phyloP scores from a whole-genome alignment of 2,113 vertebrate species.

The Apteryx mantelli region DNA sequence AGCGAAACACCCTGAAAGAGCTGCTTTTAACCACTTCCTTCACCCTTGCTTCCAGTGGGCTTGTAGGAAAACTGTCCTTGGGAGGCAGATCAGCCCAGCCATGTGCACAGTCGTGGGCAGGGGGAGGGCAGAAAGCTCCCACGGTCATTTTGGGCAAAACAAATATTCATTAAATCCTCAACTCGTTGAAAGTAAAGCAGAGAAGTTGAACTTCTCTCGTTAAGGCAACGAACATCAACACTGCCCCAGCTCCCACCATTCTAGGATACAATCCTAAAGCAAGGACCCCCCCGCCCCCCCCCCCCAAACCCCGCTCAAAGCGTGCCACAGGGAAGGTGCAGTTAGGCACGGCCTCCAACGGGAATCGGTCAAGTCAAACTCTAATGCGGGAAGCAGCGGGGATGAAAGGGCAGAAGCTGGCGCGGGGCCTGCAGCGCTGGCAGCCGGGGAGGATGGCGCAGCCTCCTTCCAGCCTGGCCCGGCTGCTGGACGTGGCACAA shows the following conservation, averaged over 20 bases:
- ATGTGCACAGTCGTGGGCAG: not conserved
- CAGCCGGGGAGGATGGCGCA: not conserved
- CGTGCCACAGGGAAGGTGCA: rapidly evolving
- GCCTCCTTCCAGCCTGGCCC: not conserved
- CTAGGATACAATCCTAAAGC: rapidly evolving
- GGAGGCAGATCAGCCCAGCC: not conserved
- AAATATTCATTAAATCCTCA: not conserved
- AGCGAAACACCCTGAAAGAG: not conserved
- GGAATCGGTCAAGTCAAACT: rapidly evolving
- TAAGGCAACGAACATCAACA: not conserved
- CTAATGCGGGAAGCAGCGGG: not conserved
- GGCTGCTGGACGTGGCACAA: not conserved
- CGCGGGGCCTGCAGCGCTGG: not conserved
- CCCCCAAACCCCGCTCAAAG: rapidly evolving
- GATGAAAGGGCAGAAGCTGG: not conserved
- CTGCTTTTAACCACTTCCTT: not conserved
- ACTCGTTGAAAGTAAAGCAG: rapidly evolving
- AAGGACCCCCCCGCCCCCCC: too few relatives aligned
- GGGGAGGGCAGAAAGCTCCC: not conserved
- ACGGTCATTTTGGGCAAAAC: not conserved
- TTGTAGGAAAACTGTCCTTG: not conserved
- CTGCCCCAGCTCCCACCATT: not conserved
- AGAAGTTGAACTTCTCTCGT: not conserved
- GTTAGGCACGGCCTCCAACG: not conserved
- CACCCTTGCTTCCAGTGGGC: rapidly evolving